phyloP scores from a whole-genome alignment of 2,113 vertebrate genomes.

The Symphodus melops region DNA sequence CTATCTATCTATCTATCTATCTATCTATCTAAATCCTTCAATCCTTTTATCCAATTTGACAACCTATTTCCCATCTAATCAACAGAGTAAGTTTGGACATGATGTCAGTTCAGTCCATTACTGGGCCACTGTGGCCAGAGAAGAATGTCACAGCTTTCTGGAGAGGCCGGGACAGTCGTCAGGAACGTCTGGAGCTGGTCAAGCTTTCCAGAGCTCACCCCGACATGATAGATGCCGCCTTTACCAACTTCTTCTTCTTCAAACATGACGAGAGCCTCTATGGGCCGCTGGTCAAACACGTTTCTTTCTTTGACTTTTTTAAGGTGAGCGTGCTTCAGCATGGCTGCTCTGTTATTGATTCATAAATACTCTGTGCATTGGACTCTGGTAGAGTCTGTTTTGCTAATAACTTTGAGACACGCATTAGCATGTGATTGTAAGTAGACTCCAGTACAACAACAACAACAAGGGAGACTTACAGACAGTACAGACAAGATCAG shows the following conservation, averaged over 20 bases:
- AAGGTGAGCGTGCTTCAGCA: constrained; percentile 85
- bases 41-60: not conserved
- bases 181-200: constrained; percentile 95
- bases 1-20: too few species aligned
- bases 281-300: constrained; percentile 96
- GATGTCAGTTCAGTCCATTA: constrained; percentile 97
- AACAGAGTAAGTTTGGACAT: constrained; percentile 96
- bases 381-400: not conserved
- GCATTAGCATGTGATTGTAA: not conserved
- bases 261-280: constrained; percentile 94
- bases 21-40: too few species aligned
- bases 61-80: not conserved
- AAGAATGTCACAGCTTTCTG: constrained; percentile 94
- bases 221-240: constrained; percentile 91
- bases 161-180: constrained; percentile 96
- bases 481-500: not conserved
- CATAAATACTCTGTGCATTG: not conserved
- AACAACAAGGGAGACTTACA: not conserved
- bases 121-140: constrained; percentile 89
- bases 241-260: constrained; percentile 99
- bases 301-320: constrained; percentile 99
- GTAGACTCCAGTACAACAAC: too few species aligned
- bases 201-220: constrained; percentile 91
- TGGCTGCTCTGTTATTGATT: too few species aligned
- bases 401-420: not conserved